These are phyloP conservation scores for Lanius ludovicianus DNA, from an alignment of 2,113 vertebrate species.

Conservation along the genomic window DNA sequence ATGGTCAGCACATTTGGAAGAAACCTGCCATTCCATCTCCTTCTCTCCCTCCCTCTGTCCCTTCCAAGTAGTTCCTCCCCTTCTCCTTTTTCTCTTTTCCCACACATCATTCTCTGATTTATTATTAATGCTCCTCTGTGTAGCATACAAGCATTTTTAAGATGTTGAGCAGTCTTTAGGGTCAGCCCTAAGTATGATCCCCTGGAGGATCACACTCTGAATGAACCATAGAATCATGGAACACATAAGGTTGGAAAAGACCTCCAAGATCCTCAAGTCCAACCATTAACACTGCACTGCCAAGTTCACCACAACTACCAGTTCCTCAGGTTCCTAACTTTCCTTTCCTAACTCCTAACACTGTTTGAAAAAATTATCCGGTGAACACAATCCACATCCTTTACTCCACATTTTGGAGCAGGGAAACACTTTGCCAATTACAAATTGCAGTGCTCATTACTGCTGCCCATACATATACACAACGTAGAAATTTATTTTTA, in stretches of 20 bases:
- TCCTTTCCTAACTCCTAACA: background rate
- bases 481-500: background rate
- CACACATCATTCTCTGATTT: rapidly evolving
- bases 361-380: background rate
- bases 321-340: background rate
- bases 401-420: background rate
- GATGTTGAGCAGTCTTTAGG: background rate
- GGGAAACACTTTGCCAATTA: background rate
- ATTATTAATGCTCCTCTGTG: background rate
- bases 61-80: rapidly evolving
- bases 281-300: background rate
- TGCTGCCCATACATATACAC: background rate
- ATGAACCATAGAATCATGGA: background rate
- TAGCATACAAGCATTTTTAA: background rate
- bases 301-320: background rate
- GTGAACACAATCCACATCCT: background rate
- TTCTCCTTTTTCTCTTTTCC: rapidly evolving
- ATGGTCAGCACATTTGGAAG: background rate
- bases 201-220: background rate
- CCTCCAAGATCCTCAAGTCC: background rate
- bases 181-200: background rate
- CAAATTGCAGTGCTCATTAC: background rate
- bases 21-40: background rate
- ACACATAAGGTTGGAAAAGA: background rate
- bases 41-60: background rate